phyloP scores from a whole-genome alignment of 2,888 invertebrate species.

The Diachrysia chrysitis region DNA sequence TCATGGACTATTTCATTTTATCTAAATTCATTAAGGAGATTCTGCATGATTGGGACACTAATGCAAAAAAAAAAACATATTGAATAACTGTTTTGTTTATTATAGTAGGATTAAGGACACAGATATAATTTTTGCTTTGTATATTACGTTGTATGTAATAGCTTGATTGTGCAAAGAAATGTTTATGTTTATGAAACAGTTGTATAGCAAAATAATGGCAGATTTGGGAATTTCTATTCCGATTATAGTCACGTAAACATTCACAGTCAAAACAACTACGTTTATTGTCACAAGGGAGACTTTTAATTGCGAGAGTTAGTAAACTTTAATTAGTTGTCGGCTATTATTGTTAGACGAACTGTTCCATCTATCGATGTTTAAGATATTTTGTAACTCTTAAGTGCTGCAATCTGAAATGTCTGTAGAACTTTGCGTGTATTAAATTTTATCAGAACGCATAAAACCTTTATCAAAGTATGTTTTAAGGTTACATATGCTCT shows the following conservation, averaged over 20 bases:
- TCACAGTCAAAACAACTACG: not conserved
- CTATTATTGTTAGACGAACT: not conserved
- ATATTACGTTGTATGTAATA: not conserved
- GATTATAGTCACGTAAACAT: not conserved
- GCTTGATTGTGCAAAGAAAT: not conserved
- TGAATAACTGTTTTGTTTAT: too few species aligned
- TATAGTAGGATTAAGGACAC: too few species aligned
- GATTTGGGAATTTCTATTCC: not conserved
- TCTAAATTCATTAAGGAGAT: too few species aligned
- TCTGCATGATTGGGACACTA: not conserved
- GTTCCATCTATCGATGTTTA: too few species aligned
- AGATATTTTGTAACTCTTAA: not conserved
- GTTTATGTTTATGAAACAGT: not conserved
- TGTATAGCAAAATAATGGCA: not conserved
- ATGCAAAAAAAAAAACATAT: not conserved
- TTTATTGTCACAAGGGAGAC: not conserved
- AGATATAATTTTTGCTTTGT: not conserved
- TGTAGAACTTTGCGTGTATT: constrained; percentile 20
- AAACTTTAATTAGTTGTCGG: not conserved
- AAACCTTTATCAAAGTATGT: constrained; percentile 75
- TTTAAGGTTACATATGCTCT: constrained; percentile 66
- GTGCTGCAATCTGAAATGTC: constrained; percentile 17
- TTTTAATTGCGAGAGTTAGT: not conserved
- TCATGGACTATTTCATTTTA: too few species aligned
- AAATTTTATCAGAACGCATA: constrained; percentile 68